Percentiles rank a stretch among this genome's conserved stretches.
Evolutionary conservation across 2,888 invertebrate genomes (phyloP).

Genomic region (Steinernema hermaphroditum): DNA sequence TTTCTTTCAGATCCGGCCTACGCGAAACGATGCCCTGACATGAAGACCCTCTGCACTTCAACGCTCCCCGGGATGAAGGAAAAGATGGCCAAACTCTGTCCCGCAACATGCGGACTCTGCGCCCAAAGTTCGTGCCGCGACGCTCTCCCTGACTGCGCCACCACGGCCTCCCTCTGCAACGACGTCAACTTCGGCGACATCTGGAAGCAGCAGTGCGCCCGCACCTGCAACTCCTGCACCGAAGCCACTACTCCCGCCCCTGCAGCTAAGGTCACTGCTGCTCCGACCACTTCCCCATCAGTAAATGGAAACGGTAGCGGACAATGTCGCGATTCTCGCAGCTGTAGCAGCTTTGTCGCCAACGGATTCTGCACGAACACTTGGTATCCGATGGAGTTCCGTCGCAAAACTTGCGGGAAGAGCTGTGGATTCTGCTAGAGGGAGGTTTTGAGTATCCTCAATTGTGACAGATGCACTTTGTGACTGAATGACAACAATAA

Average conservation of each 20-base stretch:
- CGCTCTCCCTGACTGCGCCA: not conserved
- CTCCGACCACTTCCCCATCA: no score
- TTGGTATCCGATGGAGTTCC: slow-evolving; percentile 26
- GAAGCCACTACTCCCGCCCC: not conserved
- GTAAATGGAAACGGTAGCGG: no score
- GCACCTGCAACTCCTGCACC: no score
- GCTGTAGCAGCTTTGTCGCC: slow-evolving; percentile 31
- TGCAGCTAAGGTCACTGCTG: not conserved
- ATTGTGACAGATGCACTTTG: no score
- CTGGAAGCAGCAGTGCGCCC: no score
- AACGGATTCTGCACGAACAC: slow-evolving; percentile 37
- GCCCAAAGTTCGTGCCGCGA: not conserved
- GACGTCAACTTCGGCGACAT: not conserved
- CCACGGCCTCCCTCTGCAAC: not conserved
- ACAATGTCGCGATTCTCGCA: not conserved
- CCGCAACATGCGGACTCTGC: not conserved
- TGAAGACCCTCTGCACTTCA: not conserved
- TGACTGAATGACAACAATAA: no score
- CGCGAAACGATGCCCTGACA: not conserved
- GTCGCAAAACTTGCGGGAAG: slow-evolving; percentile 14
- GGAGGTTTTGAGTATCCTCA: no score
- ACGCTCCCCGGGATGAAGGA: not conserved
- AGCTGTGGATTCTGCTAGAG: slow-evolving; percentile 34
- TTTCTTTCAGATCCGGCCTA: not conserved
- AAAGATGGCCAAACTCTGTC: not conserved